Evolutionary conservation across 2,888 invertebrate species (phyloP).

Genomic region (Entomobrya proxima): DNA sequence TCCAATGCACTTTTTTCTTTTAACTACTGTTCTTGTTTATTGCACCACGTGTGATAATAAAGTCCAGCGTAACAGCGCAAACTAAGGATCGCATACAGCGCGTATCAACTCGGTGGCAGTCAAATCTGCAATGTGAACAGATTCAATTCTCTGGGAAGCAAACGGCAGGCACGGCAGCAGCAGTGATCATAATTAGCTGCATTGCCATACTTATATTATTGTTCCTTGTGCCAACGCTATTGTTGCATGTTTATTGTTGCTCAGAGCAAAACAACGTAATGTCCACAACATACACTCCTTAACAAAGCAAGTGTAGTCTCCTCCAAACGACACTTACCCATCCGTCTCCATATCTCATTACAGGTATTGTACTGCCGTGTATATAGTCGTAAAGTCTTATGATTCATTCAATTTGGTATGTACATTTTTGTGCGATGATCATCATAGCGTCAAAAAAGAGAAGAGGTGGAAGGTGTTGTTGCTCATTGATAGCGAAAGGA

Average conservation of each 20-base stretch:
- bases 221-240: slow-evolving; percentile 2
- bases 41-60: not conserved
- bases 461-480: slow-evolving; percentile 16
- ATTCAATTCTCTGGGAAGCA: slow-evolving; percentile 38
- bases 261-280: not conserved
- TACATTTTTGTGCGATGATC: no score
- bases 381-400: not conserved
- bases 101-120: slow-evolving; percentile 4
- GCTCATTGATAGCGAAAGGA: slow-evolving; percentile 46
- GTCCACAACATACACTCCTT: not conserved
- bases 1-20: not conserved
- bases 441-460: not conserved
- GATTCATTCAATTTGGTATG: slow-evolving; percentile 22
- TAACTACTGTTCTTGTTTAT: no score
- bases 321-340: not conserved
- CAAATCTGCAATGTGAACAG: slow-evolving; percentile 33
- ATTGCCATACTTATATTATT: no score
- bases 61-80: not conserved
- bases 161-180: not conserved
- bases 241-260: no score
- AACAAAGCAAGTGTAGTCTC: not conserved
- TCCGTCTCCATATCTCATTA: slow-evolving; percentile 15
- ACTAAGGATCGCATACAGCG: not conserved
- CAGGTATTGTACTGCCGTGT: not conserved
- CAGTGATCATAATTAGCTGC: no score